Base-by-base conservation (phyloP, 2,113 vertebrate species). In the Aleadryas rufinucha region DNA sequence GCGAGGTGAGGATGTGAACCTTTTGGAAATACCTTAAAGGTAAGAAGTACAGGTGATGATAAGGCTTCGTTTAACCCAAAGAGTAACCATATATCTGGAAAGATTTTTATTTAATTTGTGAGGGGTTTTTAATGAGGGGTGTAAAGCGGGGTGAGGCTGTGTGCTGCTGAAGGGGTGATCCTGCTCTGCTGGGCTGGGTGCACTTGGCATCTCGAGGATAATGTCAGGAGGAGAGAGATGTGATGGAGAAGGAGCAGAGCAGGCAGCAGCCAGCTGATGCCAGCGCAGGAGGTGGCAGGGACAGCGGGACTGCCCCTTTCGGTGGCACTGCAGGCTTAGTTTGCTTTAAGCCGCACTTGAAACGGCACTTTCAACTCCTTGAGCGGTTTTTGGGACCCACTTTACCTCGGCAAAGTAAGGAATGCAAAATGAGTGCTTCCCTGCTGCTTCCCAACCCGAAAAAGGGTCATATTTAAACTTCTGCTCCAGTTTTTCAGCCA, bases 301-400 rank as follows among this genome's bases (percentile, higher is more conserved):
- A 80, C 79, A 72, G 50, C 8, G 7, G 91, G 89, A 33, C 63
- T 61, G 95, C 41, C 95, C 93, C 86, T 95, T 95, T 92, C 80
- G 20, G 89, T 89, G 91, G 80, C 93, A 89, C 24, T 81, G 72
- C 76, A 90, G 80, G 76, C 89, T 96, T 37, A 18, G 49, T 77
- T 95, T 86, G 86, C 68, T 82, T 61, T 84, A 21, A 95, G 45
- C 28, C 24, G 5, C 21, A 2, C 80, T 89, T 49, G 71, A 56
- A 92, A 69, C 5, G 2, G 17, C 17, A 5, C 50, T 92, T 95
- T 37, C 20, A 70, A 57, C 45, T 78, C 61, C 53, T 68, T 30
- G 35, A 68, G 57, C 0, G 2, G 13, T 20, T 82, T 41, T 75
- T 33, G n/a, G 22, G 66, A 68, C 42, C 56, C 57, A 4, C 22